Evolutionary conservation across 2,797 vertebrate genomes (phyloP), one percentile per base, ranked within the genome.

Genomic region (Lepus townsendii): DNA sequence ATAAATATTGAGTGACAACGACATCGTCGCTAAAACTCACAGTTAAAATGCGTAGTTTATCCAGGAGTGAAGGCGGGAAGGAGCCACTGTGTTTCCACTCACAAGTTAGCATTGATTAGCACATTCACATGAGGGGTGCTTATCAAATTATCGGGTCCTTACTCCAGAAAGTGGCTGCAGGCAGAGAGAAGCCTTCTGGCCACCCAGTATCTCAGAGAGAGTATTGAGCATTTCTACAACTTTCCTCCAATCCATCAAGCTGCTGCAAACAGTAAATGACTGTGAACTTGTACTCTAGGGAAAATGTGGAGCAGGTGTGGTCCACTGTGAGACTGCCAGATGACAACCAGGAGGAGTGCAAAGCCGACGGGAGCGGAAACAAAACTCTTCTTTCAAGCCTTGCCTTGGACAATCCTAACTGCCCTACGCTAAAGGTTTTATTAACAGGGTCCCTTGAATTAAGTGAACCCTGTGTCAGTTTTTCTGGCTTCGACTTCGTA

Each of bases 121-220:
- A 69, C 73, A 52, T 90, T 91, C 69, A 68, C 63, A 91, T 63
- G 57, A 62, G 89, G 89, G 2, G 30, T 73, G 60, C 75, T 83
- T 38, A 87, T 83, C 94, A 85, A 52, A 95, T 75, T 79, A 83
- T 63, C 65, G 57, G 24, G 4, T 35, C 75, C 65, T 90, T 80
- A 60, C 91, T 97, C 89, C 69, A 73, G 77, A 91, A 95, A 89
- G 52, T 35, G 35, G 17, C 83, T 84, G 65, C 9, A 83, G 35
- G 72, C 52, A 71, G 26, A 91, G 76, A 92, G 75, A 93, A 78
- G 26, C 5, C 6, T 82, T 73, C 87, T 54, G 77, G 42, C 76
- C 22, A 90, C 35, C 57, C 87, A 32, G 4, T 54, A 32, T 89
- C 76, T 87, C 66, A 22, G 32, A n/a, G 35, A 68, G 14, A 82